Conservation (phyloP, 2,113 vertebrate species). For the Hemichromis elongatus region DNA sequence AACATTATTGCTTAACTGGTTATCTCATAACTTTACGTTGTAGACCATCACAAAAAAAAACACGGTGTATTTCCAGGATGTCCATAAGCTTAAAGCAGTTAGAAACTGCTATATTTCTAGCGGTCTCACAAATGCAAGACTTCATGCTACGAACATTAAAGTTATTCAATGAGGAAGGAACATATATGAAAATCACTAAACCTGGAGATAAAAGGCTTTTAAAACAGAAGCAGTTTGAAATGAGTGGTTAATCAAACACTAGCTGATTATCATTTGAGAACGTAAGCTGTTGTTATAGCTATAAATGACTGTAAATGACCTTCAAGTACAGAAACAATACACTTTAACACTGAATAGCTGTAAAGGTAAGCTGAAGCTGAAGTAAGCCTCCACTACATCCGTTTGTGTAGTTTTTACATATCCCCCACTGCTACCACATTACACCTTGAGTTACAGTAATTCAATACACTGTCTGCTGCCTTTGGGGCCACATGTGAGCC, state of each 20-base stretch:
- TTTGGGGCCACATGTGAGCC: conserved; percentile 51
- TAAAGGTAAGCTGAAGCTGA: conserved; percentile 13
- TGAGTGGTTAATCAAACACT: background rate
- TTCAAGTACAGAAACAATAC: background rate
- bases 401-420: conserved; percentile 7
- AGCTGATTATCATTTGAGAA: background rate
- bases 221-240: background rate
- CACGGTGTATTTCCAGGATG: background rate
- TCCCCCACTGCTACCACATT: conserved; percentile 40
- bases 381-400: conserved; percentile 3
- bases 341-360: background rate
- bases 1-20: background rate
- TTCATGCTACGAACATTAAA: background rate
- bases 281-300: background rate
- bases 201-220: background rate
- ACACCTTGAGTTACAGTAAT: conserved; percentile 67
- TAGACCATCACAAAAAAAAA: background rate
- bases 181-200: background rate
- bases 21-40: background rate
- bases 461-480: conserved; percentile 55
- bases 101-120: background rate
- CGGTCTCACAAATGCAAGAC: background rate
- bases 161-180: background rate
- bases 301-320: background rate
- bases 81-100: background rate